Base-by-base conservation (phyloP, 2,888 invertebrate species). In the Allophyes oxyacanthae region DNA sequence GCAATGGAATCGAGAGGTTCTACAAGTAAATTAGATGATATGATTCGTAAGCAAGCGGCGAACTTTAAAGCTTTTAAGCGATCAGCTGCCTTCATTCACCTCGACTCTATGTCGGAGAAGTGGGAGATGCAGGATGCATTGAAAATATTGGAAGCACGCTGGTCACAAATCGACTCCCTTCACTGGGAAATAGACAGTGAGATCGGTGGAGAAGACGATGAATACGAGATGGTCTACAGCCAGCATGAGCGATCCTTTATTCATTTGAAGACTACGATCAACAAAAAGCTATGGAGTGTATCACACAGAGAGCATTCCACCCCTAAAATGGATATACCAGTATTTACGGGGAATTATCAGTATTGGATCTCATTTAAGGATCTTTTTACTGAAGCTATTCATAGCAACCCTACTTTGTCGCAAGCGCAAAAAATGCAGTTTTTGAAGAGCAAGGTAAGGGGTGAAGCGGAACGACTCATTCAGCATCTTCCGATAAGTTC, bases 261-360 rank as follows among this genome's bases (percentile, higher is more conserved):
- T 1, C 10, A 13, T 5, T 25, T 45, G 3, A 55, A 48, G 28
- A 55, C 48, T 14, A 9, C 9, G 2, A 48, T 55, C 13, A 55
- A 55, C 10, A 43, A 34, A 13, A 52, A 58, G 25, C 42, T 54
- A 0, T 59, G 53, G 50, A 50, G 37, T 8, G 44, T 49, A 10
- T 30, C 45, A 1, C 60, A 51, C 11, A 34, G 20, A 14, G 60
- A 50, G 14, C 41, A 54, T 9, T 37, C 36, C n/a, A 59, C 53
- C 5, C 53, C 58, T 14, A 48, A 59, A 38, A 32, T 59, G 26
- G 58, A 59, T 14, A 41, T 60, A 15, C 55, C 60, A 14, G 37
- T 32, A 14, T 55, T 55, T 34, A 33, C 26, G 10, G 61, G 55
- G 2, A 45, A 6, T 7, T 61, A 42, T 11, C 38, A 52, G 5